A percentile compares a stretch with the other conserved stretches of the same genome.
These are phyloP conservation scores for Lasioglossum morio DNA, from an alignment of 2,888 invertebrate species.

Conservation along the genomic window DNA sequence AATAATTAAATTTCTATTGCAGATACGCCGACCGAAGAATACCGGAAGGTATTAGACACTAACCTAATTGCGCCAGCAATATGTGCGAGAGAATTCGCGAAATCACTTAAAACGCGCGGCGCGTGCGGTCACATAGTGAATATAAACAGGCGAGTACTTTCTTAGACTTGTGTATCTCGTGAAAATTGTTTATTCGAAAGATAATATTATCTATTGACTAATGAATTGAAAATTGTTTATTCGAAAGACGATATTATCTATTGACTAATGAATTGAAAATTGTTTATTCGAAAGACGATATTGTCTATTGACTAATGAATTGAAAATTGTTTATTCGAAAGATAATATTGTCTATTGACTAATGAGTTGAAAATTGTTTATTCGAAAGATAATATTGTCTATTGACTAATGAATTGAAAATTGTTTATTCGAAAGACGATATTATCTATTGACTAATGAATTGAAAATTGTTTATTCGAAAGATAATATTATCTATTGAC, in stretches of 20 bases:
- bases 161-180: too few relatives aligned
- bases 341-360: too few relatives aligned
- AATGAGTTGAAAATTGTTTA: too few relatives aligned
- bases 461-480: not conserved
- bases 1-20: not conserved
- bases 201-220: too few relatives aligned
- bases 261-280: not conserved
- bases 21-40: conserved; percentile 77
- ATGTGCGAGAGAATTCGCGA: conserved; percentile 86
- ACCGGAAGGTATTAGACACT: conserved; percentile 84
- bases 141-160: conserved; percentile 86
- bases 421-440: not conserved
- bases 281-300: not conserved
- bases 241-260: not conserved
- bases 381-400: too few relatives aligned
- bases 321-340: not conserved
- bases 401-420: too few relatives aligned
- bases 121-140: conserved; percentile 87
- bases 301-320: too few relatives aligned
- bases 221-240: not conserved
- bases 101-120: conserved; percentile 85
- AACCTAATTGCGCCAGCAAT: conserved; percentile 87
- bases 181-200: not conserved
- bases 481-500: too few relatives aligned
- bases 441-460: too few relatives aligned